A percentile compares a stretch with the other conserved stretches of the same genome.
Evolutionary conservation across 2,888 invertebrate genomes (phyloP).

Genomic region (Athrips mouffetella): DNA sequence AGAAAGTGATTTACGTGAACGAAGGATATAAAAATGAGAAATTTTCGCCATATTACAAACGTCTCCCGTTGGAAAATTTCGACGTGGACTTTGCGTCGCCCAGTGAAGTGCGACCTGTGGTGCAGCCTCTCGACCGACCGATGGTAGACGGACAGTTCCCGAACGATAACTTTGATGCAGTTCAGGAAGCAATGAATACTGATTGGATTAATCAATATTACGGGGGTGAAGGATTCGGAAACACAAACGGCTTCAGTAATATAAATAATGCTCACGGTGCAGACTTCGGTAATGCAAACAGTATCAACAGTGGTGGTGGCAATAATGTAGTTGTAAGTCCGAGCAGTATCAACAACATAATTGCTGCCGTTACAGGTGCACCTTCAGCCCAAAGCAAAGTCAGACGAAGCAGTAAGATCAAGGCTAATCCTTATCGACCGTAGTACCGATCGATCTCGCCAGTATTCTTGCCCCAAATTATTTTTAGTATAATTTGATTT

Average conservation of each 20-base stretch:
- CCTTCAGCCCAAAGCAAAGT: slow-evolving; percentile 4
- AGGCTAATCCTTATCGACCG: background rate
- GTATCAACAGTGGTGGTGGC: background rate
- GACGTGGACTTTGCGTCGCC: slow-evolving; percentile 3
- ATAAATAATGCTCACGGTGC: background rate
- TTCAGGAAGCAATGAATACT: slow-evolving; percentile 33
- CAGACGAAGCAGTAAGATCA: slow-evolving; percentile 7
- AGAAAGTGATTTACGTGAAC: slow-evolving; percentile 78
- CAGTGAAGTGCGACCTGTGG: slow-evolving; percentile 5
- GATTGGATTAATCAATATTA: slow-evolving; percentile 36
- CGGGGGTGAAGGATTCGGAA: slow-evolving; percentile 13
- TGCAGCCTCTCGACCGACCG: background rate
- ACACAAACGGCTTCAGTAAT: background rate
- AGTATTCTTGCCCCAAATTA: background rate
- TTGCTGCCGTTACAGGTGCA: background rate
- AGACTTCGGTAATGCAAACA: background rate
- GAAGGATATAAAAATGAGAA: slow-evolving; percentile 75
- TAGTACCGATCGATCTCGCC: background rate
- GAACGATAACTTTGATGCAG: slow-evolving; percentile 17
- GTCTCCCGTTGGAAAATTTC: slow-evolving; percentile 25
- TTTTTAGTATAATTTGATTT: background rate
- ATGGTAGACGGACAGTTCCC: background rate
- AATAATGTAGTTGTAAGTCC: background rate
- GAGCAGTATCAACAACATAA: background rate
- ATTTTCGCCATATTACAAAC: slow-evolving; percentile 26